Conservation (phyloP, 2,113 vertebrate species). For the Paradisaea rubra region DNA sequence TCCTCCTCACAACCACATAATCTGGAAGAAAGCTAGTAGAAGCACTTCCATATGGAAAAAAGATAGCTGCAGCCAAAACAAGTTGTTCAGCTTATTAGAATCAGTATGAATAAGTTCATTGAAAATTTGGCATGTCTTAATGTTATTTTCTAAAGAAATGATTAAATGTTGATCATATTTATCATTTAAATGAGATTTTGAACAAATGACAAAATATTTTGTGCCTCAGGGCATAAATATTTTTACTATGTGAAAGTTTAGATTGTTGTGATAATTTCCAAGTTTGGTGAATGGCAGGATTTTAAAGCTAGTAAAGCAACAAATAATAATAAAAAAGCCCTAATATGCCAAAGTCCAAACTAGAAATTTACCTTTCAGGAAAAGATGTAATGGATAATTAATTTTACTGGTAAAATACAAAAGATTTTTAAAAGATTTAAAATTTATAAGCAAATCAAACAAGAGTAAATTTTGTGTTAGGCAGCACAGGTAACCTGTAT, state of each 20-base stretch:
- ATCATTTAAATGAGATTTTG: constrained; percentile 56
- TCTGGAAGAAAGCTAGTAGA: constrained; percentile 68
- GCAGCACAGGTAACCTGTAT: not conserved
- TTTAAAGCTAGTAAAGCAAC: not conserved
- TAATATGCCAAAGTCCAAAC: not conserved
- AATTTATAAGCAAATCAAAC: not conserved
- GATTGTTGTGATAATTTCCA: constrained; percentile 40
- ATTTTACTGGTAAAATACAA: not conserved
- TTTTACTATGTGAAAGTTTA: constrained; percentile 37
- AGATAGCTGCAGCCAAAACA: constrained; percentile 76
- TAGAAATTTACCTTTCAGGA: not conserved
- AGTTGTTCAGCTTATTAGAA: constrained; percentile 77
- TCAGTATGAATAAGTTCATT: constrained; percentile 68
- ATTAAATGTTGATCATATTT: constrained; percentile 61
- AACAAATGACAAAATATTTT: constrained; percentile 68
- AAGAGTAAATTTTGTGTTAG: not conserved
- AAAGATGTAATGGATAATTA: not conserved
- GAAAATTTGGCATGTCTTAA: constrained; percentile 67
- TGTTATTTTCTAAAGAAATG: constrained; percentile 50
- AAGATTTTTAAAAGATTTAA: not conserved
- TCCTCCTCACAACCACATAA: constrained; percentile 69
- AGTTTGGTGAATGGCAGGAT: constrained; percentile 28
- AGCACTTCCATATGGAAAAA: constrained; percentile 78
- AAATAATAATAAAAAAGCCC: not conserved
- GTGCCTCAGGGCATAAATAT: constrained; percentile 50